Percentiles rank a stretch among this genome's conserved stretches.
Conservation (phyloP, 1,140 invertebrate genomes). For the Hestina assimilis region DNA sequence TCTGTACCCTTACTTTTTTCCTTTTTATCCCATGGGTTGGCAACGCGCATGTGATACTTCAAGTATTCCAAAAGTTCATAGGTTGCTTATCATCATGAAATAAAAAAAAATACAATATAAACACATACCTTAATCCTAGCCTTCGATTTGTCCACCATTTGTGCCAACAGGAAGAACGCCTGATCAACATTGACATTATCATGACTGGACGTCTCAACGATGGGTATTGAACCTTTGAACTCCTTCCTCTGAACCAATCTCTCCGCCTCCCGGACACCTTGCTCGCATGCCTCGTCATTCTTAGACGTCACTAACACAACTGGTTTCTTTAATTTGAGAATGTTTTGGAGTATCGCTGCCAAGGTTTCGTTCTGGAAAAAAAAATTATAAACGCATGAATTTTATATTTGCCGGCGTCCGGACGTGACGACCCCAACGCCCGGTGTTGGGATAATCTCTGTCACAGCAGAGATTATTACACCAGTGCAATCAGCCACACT, state of each 20-base stretch:
- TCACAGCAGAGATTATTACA: too few species aligned
- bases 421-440: too few species aligned
- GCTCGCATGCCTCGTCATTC: slow-evolving; percentile 95
- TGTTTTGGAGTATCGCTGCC: slow-evolving; percentile 89
- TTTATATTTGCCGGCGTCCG: too few species aligned
- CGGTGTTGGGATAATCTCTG: too few species aligned
- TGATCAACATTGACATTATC: slow-evolving; percentile 98
- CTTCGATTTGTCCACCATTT: slow-evolving; percentile 90
- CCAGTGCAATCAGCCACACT: too few species aligned
- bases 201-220: slow-evolving; percentile 97
- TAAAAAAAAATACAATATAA: too few species aligned
- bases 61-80: too few species aligned
- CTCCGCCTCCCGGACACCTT: slow-evolving; percentile 93
- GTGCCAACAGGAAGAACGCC: slow-evolving; percentile 94
- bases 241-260: slow-evolving; percentile 93
- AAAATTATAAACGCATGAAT: slow-evolving; percentile 2
- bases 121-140: slow-evolving; percentile 77
- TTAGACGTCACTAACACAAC: slow-evolving; percentile 97
- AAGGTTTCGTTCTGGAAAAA: slow-evolving; percentile 83
- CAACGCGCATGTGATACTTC: too few species aligned
- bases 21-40: too few species aligned
- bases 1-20: too few species aligned
- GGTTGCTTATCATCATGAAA: too few species aligned
- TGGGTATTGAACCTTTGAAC: slow-evolving; percentile 91
- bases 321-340: slow-evolving; percentile 96